Evolutionary conservation across 2,888 invertebrate species (phyloP), one percentile per base, ranked within the genome.

Genomic region (Taenaris catops): DNA sequence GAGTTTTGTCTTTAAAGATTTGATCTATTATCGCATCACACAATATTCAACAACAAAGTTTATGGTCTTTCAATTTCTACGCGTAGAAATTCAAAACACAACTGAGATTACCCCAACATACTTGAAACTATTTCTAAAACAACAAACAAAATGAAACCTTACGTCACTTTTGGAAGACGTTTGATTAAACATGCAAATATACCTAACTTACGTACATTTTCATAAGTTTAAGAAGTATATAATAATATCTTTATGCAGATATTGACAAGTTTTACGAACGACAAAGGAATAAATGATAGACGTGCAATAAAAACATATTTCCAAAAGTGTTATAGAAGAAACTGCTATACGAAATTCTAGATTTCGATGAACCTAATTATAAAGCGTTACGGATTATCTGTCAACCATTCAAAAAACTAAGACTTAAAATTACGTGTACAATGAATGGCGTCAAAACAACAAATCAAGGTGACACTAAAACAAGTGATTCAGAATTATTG

Each of bases 121-220:
- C n/a, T n/a, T n/a, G n/a, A n/a, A n/a, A n/a, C n/a, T n/a, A n/a
- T n/a, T n/a, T n/a, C n/a, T n/a, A n/a, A n/a, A n/a, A n/a, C n/a
- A n/a, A n/a, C n/a, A n/a, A n/a, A n/a, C 27, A 46, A 44, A 20
- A 34, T 45, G 35, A 25, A 42, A 64, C 63, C 73, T 81, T 75
- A 81, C 84, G 84, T 81, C 84, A 80, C 79, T 65, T 50, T 76
- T 86, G 86, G 86, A 86, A 86, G 86, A 86, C 86, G 83, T 80
- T 73, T 62, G 81, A 84, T 84, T 80, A 80, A 71, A 74, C 64
- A 76, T 71, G 79, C 73, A 63, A 73, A 72, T 79, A 80, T 51
- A 47, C 46, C 75, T 81, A 81, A 63, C 80, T 83, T 83, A 84
- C 65, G 55, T 57, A 58, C 53, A 56, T 65, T 68, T 64, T 53